phyloP scores from a whole-genome alignment of 2,797 vertebrate genomes.

The Coluber constrictor region DNA sequence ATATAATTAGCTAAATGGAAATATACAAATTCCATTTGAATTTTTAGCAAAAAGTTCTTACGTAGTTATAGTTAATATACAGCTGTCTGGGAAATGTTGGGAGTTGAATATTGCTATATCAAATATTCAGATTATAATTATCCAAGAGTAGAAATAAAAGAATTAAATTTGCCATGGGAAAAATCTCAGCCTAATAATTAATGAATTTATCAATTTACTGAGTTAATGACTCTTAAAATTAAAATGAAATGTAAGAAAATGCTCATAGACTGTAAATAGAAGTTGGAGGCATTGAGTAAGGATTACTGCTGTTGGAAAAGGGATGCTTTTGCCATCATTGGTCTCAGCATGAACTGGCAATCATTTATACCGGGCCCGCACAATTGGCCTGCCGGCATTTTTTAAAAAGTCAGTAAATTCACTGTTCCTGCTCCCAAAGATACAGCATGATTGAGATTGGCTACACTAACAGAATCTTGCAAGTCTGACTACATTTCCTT shows the following conservation, averaged over 20 bases:
- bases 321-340: not conserved
- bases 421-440: not conserved
- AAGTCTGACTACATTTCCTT: not conserved
- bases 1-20: constrained; percentile 93
- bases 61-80: not conserved
- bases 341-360: not conserved
- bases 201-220: not conserved
- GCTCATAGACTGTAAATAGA: not conserved
- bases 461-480: not conserved
- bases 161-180: not conserved
- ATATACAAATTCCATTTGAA: constrained; percentile 2
- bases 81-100: not conserved
- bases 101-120: not conserved
- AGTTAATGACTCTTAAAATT: not conserved
- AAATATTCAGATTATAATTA: not conserved
- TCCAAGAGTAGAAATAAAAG: not conserved
- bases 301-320: not conserved
- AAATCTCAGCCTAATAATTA: not conserved
- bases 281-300: not conserved
- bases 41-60: not conserved
- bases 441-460: not conserved
- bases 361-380: not conserved
- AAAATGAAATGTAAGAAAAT: not conserved
- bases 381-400: not conserved
- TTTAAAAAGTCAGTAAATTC: not conserved